These are phyloP conservation scores for Onychomys arenicola DNA, from an alignment of 2,797 vertebrate species.

Conservation along the genomic window DNA sequence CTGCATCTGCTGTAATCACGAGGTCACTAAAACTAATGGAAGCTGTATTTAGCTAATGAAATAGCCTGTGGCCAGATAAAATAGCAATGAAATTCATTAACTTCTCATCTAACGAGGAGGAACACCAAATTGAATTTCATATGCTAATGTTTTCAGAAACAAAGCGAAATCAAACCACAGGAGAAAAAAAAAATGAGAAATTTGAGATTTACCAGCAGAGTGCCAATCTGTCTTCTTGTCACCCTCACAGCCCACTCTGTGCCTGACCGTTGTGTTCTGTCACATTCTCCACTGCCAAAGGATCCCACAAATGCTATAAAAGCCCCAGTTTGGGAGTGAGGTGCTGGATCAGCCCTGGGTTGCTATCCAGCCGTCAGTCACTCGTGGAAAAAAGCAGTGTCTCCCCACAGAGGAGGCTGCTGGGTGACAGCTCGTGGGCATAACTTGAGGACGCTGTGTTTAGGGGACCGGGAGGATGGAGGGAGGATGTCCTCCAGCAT, in stretches of 20 bases:
- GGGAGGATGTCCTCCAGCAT: slow-evolving; percentile 51
- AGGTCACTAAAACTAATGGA: slow-evolving; percentile 70
- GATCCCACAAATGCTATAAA: slow-evolving; percentile 44
- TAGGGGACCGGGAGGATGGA: not conserved
- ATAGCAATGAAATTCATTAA: slow-evolving; percentile 73
- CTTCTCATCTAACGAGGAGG: not conserved
- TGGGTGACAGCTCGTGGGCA: slow-evolving; percentile 24
- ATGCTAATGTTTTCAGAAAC: slow-evolving; percentile 59
- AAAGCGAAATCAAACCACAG: slow-evolving; percentile 48
- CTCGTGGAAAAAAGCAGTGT: slow-evolving; percentile 79
- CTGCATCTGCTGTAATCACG: not conserved
- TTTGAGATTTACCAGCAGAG: not conserved
- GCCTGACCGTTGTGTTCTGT: not conserved
- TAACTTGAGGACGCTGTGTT: not conserved
- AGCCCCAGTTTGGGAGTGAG: slow-evolving; percentile 37
- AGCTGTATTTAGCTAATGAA: slow-evolving; percentile 71
- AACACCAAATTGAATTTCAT: slow-evolving; percentile 38
- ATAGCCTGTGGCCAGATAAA: slow-evolving; percentile 70
- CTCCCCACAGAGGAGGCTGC: slow-evolving; percentile 72
- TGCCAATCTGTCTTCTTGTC: not conserved
- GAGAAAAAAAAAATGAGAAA: slow-evolving; percentile 10
- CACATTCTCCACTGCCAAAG: slow-evolving; percentile 68
- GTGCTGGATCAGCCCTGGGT: slow-evolving; percentile 51
- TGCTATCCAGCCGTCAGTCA: not conserved
- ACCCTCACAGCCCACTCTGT: not conserved